A percentile compares a stretch with the other conserved stretches of the same genome.
phyloP scores from a whole-genome alignment of 2,113 vertebrate genomes.

The Xenopus laevis region DNA sequence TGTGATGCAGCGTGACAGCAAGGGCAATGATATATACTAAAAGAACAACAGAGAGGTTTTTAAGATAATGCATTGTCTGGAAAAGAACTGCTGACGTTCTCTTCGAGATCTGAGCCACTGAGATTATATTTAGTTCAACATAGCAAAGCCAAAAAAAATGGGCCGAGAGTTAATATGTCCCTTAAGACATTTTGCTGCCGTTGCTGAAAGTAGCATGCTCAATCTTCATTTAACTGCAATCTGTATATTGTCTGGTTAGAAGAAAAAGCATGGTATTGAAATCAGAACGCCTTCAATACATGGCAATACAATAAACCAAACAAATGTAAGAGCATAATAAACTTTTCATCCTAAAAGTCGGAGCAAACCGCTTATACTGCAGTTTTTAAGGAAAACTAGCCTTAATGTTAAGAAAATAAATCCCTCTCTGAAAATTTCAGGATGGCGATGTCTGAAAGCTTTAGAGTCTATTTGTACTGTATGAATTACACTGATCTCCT shows the following conservation, averaged over 20 bases:
- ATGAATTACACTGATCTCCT: no score
- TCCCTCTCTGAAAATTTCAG: no score
- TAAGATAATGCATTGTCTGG: slow-evolving; percentile 33
- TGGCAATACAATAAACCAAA: background rate
- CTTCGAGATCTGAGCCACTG: slow-evolving; percentile 38
- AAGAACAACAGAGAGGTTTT: slow-evolving; percentile 42
- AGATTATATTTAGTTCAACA: slow-evolving; percentile 41
- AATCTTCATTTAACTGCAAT: slow-evolving; percentile 14
- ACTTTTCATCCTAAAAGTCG: background rate
- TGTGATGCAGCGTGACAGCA: slow-evolving; percentile 29
- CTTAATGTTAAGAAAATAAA: no score
- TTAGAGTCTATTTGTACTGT: no score
- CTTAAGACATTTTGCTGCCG: slow-evolving; percentile 26
- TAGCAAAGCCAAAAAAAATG: slow-evolving; percentile 2
- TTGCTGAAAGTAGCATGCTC: slow-evolving; percentile 32
- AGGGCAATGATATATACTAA: slow-evolving; percentile 49
- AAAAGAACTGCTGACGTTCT: slow-evolving; percentile 42
- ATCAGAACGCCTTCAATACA: background rate
- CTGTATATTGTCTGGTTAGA: slow-evolving; percentile 18
- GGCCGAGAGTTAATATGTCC: slow-evolving; percentile 37
- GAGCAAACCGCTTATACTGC: no score
- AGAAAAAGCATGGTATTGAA: slow-evolving; percentile 4
- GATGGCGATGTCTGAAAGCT: no score
- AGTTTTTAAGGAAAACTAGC: no score
- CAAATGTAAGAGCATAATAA: background rate